Conservation (phyloP, 2,888 invertebrate species). For the Rugalucina vietnamica region DNA sequence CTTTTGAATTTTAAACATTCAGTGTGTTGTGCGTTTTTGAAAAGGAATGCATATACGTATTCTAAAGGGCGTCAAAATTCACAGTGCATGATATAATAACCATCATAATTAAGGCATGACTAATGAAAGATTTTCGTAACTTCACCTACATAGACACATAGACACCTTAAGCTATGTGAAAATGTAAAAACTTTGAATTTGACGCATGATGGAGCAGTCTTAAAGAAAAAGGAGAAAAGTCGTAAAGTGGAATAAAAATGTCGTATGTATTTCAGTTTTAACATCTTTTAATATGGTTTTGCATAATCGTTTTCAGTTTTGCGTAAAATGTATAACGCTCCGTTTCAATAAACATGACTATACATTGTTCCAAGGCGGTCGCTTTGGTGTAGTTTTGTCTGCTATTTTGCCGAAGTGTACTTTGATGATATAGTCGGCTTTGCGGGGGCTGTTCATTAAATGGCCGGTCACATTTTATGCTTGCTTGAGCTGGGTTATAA, state of each 20-base stretch:
- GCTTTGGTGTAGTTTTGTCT: no score
- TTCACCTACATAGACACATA: neutral
- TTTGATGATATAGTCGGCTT: neutral
- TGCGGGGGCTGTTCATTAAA: neutral
- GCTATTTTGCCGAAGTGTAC: no score
- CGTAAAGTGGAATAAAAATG: neutral
- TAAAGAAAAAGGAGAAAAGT: neutral
- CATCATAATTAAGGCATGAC: neutral
- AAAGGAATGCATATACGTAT: no score
- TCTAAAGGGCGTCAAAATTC: no score
- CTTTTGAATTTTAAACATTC: no score
- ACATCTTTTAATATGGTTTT: neutral
- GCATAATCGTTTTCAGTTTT: neutral
- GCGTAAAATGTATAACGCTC: neutral
- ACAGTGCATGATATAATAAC: neutral
- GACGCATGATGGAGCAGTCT: neutral
- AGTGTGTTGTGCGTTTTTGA: no score
- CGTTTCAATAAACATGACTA: neutral
- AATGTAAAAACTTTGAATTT: neutral
- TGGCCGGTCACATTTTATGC: no score
- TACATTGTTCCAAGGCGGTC: no score
- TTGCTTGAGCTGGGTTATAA: no score
- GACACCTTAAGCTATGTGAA: neutral
- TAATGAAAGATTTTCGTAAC: neutral
- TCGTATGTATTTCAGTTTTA: neutral